Base-by-base conservation (phyloP, 2,113 vertebrate species). In the Dipodomys merriami region DNA sequence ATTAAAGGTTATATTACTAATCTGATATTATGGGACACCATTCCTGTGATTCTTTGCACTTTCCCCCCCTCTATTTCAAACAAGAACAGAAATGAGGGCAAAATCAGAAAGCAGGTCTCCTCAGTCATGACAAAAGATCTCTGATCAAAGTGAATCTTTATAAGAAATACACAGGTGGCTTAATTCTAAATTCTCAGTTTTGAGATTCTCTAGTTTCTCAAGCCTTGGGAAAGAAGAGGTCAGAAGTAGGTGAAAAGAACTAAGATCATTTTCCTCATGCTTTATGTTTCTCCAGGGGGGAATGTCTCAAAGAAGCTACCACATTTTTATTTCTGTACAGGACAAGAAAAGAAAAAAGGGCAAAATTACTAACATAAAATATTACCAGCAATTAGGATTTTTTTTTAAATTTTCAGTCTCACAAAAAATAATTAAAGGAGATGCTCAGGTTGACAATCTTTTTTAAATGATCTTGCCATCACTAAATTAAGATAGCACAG, bases 401-500 rank as follows among this genome's bases (percentile, higher is more conserved):
- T 83, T 91, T 80, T 95, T 68, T 25, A 62, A 62, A 68, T 13
- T 85, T 60, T 30, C 93, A 87, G 78, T 65, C 25, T 85, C 27
- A 35, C 81, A 65, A 74, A 82, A 94, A 74, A 15, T 82, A 95
- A 94, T 96, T 97, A 94, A 94, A 96, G 57, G 87, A 62, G 78
- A 93, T 71, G 19, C 91, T 96, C 62, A 72, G 33, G 69, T 79
- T 19, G 0, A 78, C 87, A 74, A 87, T 33, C 33, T 80, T 57
- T 95, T 96, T 74, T 35, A 13, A 57, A 94, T 93, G 68, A 83
- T 57, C 84, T 95, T 93, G 89, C 86, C 94, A 96, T n/a, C 83
- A 94, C 84, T 96, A 97, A 96, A 95, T 93, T 85, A 97, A 74
- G 12, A 27, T 30, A 91, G 44, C n/a, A 12, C 33, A 25, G 92